Evolutionary conservation across 53 echinoderm and acorn worm genomes (phyloP).

Genomic region (Stichopus horrens): DNA sequence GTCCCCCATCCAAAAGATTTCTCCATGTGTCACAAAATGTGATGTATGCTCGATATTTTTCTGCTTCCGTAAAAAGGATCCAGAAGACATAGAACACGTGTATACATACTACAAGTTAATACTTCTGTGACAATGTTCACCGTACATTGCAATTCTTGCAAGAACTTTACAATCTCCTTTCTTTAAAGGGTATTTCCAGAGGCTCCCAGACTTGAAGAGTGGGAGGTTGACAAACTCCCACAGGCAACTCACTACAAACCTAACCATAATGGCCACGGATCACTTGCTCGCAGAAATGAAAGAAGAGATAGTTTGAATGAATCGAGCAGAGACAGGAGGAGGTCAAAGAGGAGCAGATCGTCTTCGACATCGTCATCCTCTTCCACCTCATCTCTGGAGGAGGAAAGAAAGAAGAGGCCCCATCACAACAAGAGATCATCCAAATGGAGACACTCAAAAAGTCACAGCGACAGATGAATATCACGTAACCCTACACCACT

Average conservation of each 20-base stretch:
- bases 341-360: slow-evolving; percentile 15
- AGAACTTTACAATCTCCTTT: too few species aligned
- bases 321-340: slow-evolving; percentile 10
- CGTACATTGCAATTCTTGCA: neutral
- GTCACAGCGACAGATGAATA: slow-evolving; percentile 26
- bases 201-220: slow-evolving; percentile 73
- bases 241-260: slow-evolving; percentile 46
- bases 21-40: too few species aligned
- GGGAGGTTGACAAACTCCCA: slow-evolving; percentile 28
- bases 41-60: too few species aligned
- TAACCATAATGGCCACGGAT: slow-evolving; percentile 26
- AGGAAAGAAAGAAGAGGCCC: slow-evolving; percentile 7
- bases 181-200: slow-evolving; percentile 79
- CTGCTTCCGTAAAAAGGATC: too few species aligned
- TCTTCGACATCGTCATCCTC: slow-evolving; percentile 23
- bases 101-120: too few species aligned
- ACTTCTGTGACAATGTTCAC: too few species aligned
- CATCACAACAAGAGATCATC: slow-evolving; percentile 8
- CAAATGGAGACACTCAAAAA: slow-evolving; percentile 14
- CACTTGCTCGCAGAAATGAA: slow-evolving; percentile 5
- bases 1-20: too few species aligned
- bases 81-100: too few species aligned
- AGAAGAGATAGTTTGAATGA: neutral
- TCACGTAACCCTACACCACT: too few species aligned
- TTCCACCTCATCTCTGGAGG: neutral